Evolutionary conservation across 2,888 invertebrate species (phyloP).

Genomic region (Drosophila buzzatii): DNA sequence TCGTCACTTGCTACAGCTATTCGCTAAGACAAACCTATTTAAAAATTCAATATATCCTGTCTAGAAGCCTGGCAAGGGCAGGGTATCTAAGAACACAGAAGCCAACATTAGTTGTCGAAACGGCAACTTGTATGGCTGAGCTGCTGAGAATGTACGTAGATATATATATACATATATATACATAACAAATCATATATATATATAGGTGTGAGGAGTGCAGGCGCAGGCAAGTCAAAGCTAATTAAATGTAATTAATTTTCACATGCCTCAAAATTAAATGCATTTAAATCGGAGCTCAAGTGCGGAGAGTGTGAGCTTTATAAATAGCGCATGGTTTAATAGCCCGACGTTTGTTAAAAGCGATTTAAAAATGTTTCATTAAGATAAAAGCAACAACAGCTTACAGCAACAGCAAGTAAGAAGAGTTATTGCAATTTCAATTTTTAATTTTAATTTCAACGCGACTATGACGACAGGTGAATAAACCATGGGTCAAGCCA

Average conservation of each 20-base stretch:
- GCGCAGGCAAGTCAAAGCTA: conserved; percentile 35
- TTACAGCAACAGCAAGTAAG: conserved; percentile 13
- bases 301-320: conserved; percentile 72
- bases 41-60: neutral
- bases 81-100: conserved; percentile 25
- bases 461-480: conserved; percentile 76
- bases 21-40: neutral
- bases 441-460: conserved; percentile 62
- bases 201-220: neutral
- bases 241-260: conserved; percentile 82
- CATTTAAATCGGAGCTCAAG: conserved; percentile 73
- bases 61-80: conserved; percentile 1
- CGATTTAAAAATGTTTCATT: conserved; percentile 78
- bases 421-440: conserved; percentile 77
- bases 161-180: neutral
- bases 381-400: conserved; percentile 64
- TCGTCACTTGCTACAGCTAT: too few species aligned
- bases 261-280: conserved; percentile 75
- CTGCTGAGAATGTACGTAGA: neutral
- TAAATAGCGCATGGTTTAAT: conserved; percentile 70
- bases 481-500: conserved; percentile 70
- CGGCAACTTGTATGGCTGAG: conserved; percentile 59
- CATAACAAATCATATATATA: neutral
- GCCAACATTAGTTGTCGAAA: conserved; percentile 36
- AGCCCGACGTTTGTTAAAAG: conserved; percentile 68